phyloP scores from a whole-genome alignment of 2,888 invertebrate species.

The Uropetala carovei region DNA sequence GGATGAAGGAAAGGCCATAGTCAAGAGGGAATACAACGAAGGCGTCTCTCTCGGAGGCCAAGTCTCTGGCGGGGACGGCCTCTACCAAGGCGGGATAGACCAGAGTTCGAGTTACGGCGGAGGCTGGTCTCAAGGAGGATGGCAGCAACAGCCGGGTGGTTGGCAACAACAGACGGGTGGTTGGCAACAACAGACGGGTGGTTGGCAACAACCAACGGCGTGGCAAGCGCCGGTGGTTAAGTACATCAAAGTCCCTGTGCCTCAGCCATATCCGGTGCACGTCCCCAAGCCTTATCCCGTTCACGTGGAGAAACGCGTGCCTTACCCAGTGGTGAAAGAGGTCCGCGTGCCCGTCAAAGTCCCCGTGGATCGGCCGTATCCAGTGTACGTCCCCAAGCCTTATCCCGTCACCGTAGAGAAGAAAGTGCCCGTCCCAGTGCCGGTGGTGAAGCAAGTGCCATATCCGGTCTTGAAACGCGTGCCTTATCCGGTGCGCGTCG shows the following conservation, averaged over 20 bases:
- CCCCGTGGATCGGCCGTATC: not conserved
- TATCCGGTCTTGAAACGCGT: slow-evolving; percentile 38
- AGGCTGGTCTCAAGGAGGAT: not conserved
- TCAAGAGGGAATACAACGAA: not conserved
- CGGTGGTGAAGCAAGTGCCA: not conserved
- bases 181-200: not conserved
- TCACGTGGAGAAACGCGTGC: slow-evolving; percentile 21
- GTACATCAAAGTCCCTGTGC: not conserved
- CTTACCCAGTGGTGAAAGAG: slow-evolving; percentile 26
- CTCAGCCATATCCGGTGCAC: slow-evolving; percentile 20
- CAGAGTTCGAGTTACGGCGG: not conserved
- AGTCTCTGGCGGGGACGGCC: not conserved
- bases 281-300: slow-evolving; percentile 41
- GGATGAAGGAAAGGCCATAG: not conserved
- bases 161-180: not conserved
- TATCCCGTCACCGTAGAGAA: slow-evolving; percentile 22
- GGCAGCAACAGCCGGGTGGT: not conserved
- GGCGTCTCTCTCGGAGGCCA: not conserved
- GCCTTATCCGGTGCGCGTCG: not conserved
- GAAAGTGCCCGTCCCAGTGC: slow-evolving; percentile 2
- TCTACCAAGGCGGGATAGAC: not conserved
- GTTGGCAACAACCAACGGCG: not conserved
- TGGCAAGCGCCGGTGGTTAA: slow-evolving; percentile 1
- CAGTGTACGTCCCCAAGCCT: slow-evolving; percentile 30
- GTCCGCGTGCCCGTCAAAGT: slow-evolving; percentile 12